Base-by-base conservation (phyloP, 1,140 invertebrate species). In the Penaeus chinensis region DNA sequence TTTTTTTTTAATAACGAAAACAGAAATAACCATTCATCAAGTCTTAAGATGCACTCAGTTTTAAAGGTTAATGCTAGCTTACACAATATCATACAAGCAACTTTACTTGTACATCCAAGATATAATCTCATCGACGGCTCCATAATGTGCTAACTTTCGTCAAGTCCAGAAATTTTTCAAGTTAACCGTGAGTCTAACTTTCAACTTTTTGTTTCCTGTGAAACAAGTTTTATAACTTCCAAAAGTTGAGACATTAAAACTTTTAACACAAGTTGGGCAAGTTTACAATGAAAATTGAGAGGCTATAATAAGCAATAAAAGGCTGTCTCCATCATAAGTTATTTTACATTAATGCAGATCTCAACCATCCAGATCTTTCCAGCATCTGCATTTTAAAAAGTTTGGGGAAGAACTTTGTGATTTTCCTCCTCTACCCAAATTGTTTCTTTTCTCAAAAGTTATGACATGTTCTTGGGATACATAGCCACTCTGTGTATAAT, bases 181-280 rank as follows among this genome's bases (percentile, higher is more conserved):
- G 54, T 54, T 54, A 54, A 54, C 54, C 54, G 22, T n/a, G 77
- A 79, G 47, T 79, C 47, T 27, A 79, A 66, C 63, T 66, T 82
- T 66, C 81, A 82, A 13, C 27, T 69, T 69, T 66, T 66, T 47
- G 81, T 66, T 66, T 47, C 62, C 81, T 82, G 62, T 42, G 42
- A 82, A 47, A 47, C 32, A 82, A 82, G 81, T 82, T 82, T 82
- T 66, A 82, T 69, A 79, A 85, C 71, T 76, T 77, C 65, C 88
- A 78, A 89, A 89, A 89, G 83, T 85, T 89, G 77, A 74, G 83
- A 79, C 88, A 89, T 89, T 85, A 89, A 89, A 85, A 89, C 81
- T 89, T 89, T 89, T 84, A 79, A 24, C 78, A 78, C 37, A 76
- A 85, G 78, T 84, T 84, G 62, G 37, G 62, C 62, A 81, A 82